Percentiles rank a stretch among this genome's conserved stretches.
These are phyloP conservation scores for Oxygymnocypris stewartii DNA, from an alignment of 2,113 vertebrate genomes.

Conservation along the genomic window DNA sequence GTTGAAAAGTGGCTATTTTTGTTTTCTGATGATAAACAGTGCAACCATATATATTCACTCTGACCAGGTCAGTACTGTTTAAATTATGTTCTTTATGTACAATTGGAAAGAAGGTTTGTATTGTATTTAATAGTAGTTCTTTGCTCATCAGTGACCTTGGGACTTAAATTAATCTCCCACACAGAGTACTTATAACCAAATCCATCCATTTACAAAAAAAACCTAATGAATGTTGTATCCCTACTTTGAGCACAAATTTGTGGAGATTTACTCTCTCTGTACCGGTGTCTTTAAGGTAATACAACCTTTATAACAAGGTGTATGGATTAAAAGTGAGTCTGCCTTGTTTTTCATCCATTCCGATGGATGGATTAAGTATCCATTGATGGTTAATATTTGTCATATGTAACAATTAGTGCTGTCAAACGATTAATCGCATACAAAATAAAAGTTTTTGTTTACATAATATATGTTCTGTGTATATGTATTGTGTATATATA, in stretches of 20 bases:
- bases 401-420: not conserved
- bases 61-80: constrained; percentile 12
- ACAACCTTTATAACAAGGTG: not conserved
- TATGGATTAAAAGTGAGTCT: not conserved
- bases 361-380: not conserved
- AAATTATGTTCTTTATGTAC: not conserved
- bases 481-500: no score
- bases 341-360: not conserved
- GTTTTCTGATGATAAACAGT: not conserved
- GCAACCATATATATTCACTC: not conserved
- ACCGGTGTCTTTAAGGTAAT: not conserved
- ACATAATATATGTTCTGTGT: no score
- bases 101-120: not conserved
- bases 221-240: not conserved
- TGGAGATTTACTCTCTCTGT: not conserved
- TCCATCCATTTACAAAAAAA: not conserved
- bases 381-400: not conserved
- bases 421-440: no score
- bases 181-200: not conserved
- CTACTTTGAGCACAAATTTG: not conserved
- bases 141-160: not conserved
- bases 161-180: not conserved
- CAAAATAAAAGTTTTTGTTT: no score
- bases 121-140: not conserved
- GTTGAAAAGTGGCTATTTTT: not conserved